Percentiles rank a stretch among this genome's conserved stretches.
phyloP scores from a whole-genome alignment of 2,797 vertebrate genomes.

The Choloepus didactylus region DNA sequence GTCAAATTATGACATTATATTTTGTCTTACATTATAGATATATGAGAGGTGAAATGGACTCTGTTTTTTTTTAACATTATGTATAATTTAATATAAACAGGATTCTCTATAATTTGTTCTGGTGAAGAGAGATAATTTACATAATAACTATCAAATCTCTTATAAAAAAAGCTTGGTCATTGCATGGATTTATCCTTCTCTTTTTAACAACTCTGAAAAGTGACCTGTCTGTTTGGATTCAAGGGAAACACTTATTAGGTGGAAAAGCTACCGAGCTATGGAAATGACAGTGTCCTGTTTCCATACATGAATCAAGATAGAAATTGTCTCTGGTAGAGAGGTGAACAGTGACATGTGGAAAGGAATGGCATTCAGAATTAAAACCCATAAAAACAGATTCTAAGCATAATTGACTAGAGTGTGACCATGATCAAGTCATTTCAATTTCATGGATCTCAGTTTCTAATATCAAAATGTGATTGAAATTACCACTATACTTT shows the following conservation, averaged over 20 bases:
- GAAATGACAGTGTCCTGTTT: not conserved
- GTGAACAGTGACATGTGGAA: not conserved
- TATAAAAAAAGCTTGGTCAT: not conserved
- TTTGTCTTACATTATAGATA: not conserved
- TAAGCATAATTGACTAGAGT: not conserved
- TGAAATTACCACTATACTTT: not conserved
- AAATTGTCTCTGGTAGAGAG: not conserved
- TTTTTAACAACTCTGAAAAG: not conserved
- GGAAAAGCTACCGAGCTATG: not conserved
- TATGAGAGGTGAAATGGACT: not conserved
- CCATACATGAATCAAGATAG: not conserved
- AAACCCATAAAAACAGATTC: not conserved
- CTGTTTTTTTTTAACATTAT: not conserved
- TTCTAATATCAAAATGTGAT: slow-evolving; percentile 20
- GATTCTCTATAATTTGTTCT: not conserved
- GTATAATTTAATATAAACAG: not conserved
- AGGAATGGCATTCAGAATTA: not conserved
- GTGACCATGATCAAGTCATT: not conserved
- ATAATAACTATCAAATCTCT: not conserved
- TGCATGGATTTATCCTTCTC: not conserved
- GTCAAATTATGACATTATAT: not conserved
- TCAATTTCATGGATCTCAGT: not conserved
- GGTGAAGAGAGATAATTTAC: not conserved
- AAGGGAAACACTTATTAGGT: not conserved
- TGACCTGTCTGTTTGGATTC: not conserved